Conservation (phyloP, 2,888 invertebrate genomes). For the Lapara coniferarum region DNA sequence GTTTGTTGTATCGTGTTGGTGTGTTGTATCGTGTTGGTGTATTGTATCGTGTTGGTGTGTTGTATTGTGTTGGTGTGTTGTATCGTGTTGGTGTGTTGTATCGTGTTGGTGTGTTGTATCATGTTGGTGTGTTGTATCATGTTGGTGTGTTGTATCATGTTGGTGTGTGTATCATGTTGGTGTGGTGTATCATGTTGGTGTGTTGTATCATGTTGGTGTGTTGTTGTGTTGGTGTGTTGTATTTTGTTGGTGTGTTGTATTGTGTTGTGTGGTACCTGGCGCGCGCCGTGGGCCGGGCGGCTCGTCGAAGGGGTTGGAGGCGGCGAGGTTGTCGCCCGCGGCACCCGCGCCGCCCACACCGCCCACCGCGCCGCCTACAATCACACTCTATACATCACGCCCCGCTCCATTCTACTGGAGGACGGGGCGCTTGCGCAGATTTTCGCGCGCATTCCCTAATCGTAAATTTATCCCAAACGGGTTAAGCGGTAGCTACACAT, state of each 20-base stretch:
- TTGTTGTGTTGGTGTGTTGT: neutral
- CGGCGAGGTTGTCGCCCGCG: conserved; percentile 90
- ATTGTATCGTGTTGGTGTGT: too few species aligned
- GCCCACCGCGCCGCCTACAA: conserved; percentile 79
- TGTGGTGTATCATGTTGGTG: too few species aligned
- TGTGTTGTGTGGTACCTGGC: conserved; percentile 69
- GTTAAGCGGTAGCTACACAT: too few species aligned
- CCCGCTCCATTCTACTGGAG: conserved; percentile 14
- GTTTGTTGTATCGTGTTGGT: neutral
- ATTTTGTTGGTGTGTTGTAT: neutral
- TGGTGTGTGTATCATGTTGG: too few species aligned
- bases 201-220: neutral
- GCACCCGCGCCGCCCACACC: conserved; percentile 54
- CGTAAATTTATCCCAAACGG: too few species aligned
- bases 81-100: neutral
- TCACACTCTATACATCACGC: conserved; percentile 54
- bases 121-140: neutral
- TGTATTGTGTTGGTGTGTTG: neutral
- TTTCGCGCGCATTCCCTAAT: too few species aligned
- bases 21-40: neutral
- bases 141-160: neutral
- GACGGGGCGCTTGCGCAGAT: too few species aligned
- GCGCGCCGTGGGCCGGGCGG: conserved; percentile 83
- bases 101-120: neutral
- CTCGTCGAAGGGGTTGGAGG: conserved; percentile 94